Evolutionary conservation across 1,140 invertebrate genomes (phyloP), one percentile per base, ranked within the genome.

Genomic region (Heliconius melpomene): DNA sequence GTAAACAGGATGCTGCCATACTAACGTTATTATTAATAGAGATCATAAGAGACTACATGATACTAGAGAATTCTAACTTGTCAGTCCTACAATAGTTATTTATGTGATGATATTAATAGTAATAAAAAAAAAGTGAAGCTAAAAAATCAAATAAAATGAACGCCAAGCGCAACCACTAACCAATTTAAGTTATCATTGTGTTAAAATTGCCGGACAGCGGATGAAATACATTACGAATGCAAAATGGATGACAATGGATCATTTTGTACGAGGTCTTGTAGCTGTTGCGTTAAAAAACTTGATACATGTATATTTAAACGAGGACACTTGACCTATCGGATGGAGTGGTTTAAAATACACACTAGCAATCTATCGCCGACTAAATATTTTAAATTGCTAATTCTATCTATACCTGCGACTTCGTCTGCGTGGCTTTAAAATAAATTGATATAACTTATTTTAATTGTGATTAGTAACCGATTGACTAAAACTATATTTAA

Each of bases 161-260:
- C n/a, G 9, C 54, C 3, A 60, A 16, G 1, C 60, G 8, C 23
- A 66, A 26, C 60, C 13, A 66, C 26, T 46, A 16, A 46, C 40
- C 40, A 3, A 66, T 5, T 13, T 66, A 26, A 66, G 60, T 29
- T 5, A 29, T n/a, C 60, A 16, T 66, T 66, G 60, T 66, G 9
- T 26, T 26, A 13, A 66, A 66, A 75, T 75, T 76, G 36, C 75
- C 57, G 57, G 20, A 66, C 16, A 70, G 60, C n/a, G 20, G 54
- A 66, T 40, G 29, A 75, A 75, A 11, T 40, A 9, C 13, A 60
- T 60, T 60, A 60, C 54, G n/a, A 66, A 29, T 76, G 11, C 32
- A 5, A 70, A 78, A 52, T 78, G 71, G 71, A 38, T 26, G 50
- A 79, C 60, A 75, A 75, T 79, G 52, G 78, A 75, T 72, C 70